A percentile compares a stretch with the other conserved stretches of the same genome.
Evolutionary conservation across 2,113 vertebrate genomes (phyloP).

Genomic region (Lepus timidus): DNA sequence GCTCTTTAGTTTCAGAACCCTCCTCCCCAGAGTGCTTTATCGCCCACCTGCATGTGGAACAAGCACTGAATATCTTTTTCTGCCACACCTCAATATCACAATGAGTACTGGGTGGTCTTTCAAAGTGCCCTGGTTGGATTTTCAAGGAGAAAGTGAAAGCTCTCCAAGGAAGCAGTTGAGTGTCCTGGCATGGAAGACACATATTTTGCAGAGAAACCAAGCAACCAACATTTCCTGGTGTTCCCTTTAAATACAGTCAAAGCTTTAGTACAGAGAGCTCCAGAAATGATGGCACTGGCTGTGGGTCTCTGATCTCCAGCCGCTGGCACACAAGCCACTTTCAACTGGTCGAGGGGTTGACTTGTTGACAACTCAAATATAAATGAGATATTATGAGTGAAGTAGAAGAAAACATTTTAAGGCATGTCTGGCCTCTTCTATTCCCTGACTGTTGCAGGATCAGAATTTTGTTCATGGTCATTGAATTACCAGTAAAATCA

Average conservation of each 20-base stretch:
- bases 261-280: constrained; percentile 1
- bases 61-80: neutral
- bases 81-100: neutral
- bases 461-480: neutral
- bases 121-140: neutral
- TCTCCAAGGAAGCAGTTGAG: neutral
- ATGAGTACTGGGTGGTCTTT: constrained; percentile 8
- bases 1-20: neutral
- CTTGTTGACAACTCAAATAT: neutral
- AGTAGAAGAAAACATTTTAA: neutral
- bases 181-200: constrained; percentile 35
- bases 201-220: constrained; percentile 47
- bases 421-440: neutral
- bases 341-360: neutral
- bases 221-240: neutral
- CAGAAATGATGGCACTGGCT: neutral
- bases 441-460: neutral
- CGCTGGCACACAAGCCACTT: neutral
- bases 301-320: neutral
- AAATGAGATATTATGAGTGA: neutral
- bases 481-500: neutral
- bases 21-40: neutral
- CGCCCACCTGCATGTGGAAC: rapidly evolving
- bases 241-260: constrained; percentile 32
- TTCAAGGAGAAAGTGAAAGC: neutral